Percentiles rank a stretch among this genome's conserved stretches.
phyloP scores from a whole-genome alignment of 2,113 vertebrate genomes.

The Gnathonemus longibarbis region DNA sequence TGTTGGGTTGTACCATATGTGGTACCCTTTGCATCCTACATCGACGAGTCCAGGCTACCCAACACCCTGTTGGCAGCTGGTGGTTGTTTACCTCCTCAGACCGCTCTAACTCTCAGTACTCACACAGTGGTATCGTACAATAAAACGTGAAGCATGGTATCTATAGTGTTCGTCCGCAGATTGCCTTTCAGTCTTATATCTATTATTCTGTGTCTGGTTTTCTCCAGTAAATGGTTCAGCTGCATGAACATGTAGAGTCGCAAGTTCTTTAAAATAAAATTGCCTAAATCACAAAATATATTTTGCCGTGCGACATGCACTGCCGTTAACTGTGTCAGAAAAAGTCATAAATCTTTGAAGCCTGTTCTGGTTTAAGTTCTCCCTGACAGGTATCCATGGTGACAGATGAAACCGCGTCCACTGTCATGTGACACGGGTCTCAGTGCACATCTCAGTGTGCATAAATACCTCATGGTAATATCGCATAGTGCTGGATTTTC shows the following conservation, averaged over 20 bases:
- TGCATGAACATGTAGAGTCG: neutral
- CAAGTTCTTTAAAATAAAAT: neutral
- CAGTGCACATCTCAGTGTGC: neutral
- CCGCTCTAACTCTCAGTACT: neutral
- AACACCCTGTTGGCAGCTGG: neutral
- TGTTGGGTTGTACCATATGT: neutral
- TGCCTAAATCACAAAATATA: neutral
- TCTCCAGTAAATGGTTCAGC: neutral
- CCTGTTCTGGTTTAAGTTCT: neutral
- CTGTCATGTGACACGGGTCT: neutral
- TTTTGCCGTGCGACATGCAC: neutral
- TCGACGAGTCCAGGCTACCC: neutral
- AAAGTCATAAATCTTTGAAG: neutral
- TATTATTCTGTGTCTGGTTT: neutral
- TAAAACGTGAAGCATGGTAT: neutral
- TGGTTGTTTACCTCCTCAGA: neutral
- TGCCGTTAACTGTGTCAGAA: neutral
- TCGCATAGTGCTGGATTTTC: neutral
- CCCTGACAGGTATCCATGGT: neutral
- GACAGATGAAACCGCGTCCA: neutral
- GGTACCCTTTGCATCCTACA: neutral
- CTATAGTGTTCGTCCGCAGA: neutral
- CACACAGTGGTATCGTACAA: neutral
- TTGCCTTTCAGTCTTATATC: neutral
- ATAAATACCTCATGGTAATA: neutral